Evolutionary conservation across 2,888 invertebrate genomes (phyloP).

Genomic region (Eilema sororculum): DNA sequence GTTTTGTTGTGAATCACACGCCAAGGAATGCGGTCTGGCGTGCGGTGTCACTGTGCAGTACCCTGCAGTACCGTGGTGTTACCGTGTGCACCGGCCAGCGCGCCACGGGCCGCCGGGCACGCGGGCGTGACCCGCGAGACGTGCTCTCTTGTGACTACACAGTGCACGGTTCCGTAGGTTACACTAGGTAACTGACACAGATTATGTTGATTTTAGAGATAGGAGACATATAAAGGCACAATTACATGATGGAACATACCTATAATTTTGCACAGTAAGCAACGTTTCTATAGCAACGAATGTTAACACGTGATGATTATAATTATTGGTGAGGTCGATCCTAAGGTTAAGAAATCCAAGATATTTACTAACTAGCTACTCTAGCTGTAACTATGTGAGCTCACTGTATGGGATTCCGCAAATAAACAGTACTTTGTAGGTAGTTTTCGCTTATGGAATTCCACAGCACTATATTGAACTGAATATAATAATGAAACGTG

Average conservation of each 20-base stretch:
- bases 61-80: background rate
- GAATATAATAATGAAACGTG: too few relatives aligned
- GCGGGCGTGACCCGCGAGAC: conserved; percentile 3
- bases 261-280: background rate
- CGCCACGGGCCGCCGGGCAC: conserved; percentile 19
- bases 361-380: background rate
- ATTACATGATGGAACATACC: background rate
- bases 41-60: conserved; percentile 3
- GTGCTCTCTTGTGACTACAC: background rate
- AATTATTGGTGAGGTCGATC: too few relatives aligned
- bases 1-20: conserved; percentile 15
- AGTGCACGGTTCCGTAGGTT: background rate
- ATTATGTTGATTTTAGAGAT: background rate
- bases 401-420: background rate
- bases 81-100: conserved; percentile 8
- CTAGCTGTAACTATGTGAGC: too few relatives aligned
- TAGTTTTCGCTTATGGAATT: background rate
- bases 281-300: background rate
- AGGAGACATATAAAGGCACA: background rate
- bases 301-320: background rate
- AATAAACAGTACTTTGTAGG: background rate
- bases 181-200: background rate
- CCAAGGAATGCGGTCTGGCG: conserved; percentile 6
- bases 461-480: background rate
- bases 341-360: background rate